Conservation (phyloP, 2,888 invertebrate genomes). For the Mesorhabditis sp. region DNA sequence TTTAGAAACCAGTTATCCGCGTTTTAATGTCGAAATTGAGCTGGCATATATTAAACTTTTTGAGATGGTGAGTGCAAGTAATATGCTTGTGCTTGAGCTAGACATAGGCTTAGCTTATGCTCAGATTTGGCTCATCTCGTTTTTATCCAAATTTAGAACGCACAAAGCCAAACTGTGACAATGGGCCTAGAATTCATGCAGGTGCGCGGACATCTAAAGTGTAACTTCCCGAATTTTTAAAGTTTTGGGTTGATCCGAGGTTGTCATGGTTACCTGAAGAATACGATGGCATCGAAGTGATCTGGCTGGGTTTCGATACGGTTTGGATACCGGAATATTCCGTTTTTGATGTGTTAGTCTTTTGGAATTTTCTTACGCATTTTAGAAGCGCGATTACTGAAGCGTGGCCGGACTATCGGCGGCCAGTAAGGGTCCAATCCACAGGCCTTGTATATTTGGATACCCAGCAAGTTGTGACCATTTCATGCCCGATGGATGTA, state of each 20-base stretch:
- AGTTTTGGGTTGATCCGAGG: background rate
- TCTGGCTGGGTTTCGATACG: background rate
- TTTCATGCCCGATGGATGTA: no score
- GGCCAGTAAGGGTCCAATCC: no score
- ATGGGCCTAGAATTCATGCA: background rate
- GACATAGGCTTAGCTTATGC: no score
- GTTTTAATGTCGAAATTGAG: background rate
- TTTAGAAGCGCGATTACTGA: no score
- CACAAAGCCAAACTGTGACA: background rate
- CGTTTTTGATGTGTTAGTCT: background rate
- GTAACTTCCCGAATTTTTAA: background rate
- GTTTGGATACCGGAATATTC: background rate
- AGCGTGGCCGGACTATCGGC: no score
- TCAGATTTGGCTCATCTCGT: no score
- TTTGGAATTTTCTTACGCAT: no score
- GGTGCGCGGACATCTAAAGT: background rate
- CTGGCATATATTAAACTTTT: background rate
- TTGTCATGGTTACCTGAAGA: background rate
- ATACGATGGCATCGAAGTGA: constrained; percentile 1
- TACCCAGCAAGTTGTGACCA: no score
- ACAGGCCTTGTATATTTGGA: no score
- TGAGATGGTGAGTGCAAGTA: background rate
- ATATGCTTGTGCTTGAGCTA: background rate
- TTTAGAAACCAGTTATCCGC: background rate
- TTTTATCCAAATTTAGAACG: background rate